Evolutionary conservation across 2,113 vertebrate genomes (phyloP), one percentile per base, ranked within the genome.

Genomic region (Calyptomena viridis): DNA sequence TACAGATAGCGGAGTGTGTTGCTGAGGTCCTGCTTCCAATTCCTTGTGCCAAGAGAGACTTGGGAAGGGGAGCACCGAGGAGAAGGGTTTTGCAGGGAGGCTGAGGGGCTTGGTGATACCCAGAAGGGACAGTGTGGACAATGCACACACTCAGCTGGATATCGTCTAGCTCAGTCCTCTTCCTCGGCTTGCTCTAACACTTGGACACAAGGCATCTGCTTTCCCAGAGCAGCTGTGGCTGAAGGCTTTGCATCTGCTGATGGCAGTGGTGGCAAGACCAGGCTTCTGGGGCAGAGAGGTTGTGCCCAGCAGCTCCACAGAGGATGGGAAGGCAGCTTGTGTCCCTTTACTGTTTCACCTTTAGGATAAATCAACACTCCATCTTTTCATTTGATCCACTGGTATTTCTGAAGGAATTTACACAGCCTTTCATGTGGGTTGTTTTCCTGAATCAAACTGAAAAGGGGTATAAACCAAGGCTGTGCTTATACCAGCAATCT

Each of bases 41-140:
- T 42, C 5, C 12, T 6, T 3, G 3, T 53, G 47, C 37, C 62
- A 53, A 58, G 46, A 64, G 14, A 64, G 53, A 17, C 40, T 35
- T 0, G 0, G 37, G 21, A 84, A 42, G 30, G 20, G 21, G 8
- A 88, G 9, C 0, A 2, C 15, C 39, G 64, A 11, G 25, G 9
- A 40, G n/a, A 55, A 76, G 28, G 27, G 30, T 8, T 89, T 84
- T 75, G 19, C 22, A 58, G 49, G 27, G 44, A 77, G 27, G 8
- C 1, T 63, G 28, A 19, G 33, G 30, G 39, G 6, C 15, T 87
- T 73, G 49, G 33, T 44, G 30, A n/a, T 42, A 56, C 24, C 27
- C 27, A n/a, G 49, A 71, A 56, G 12, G 52, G 14, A 12, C 37
- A 33, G 7, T 5, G 30, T 19, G 27, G 33, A 24, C 53, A 18